Evolutionary conservation across 2,888 invertebrate genomes (phyloP).

Genomic region (Ornithoptera priamus): DNA sequence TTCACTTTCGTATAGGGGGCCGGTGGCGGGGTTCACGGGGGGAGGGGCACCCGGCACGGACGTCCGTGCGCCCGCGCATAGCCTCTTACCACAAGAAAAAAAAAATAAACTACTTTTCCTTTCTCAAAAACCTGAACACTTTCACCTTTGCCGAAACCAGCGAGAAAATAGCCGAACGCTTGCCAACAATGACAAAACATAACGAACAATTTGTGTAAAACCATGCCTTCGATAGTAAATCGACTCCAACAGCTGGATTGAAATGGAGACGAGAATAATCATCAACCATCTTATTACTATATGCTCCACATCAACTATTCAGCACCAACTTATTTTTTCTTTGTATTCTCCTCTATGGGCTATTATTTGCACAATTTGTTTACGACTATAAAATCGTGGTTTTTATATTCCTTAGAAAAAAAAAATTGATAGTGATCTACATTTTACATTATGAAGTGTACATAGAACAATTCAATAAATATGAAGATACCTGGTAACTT

Average conservation of each 20-base stretch:
- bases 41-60: constrained; percentile 31
- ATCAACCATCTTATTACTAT: neutral
- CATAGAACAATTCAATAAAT: too few species aligned
- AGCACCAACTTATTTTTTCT: neutral
- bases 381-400: too few species aligned
- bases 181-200: constrained; percentile 15
- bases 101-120: constrained; percentile 77
- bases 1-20: constrained; percentile 63
- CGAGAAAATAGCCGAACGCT: constrained; percentile 49
- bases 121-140: constrained; percentile 75
- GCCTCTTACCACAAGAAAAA: constrained; percentile 58
- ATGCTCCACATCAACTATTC: neutral
- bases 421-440: too few species aligned
- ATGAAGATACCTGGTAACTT: too few species aligned
- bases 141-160: constrained; percentile 70
- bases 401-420: too few species aligned
- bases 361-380: too few species aligned
- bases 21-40: constrained; percentile 31
- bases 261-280: neutral
- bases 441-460: too few species aligned
- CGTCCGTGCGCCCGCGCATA: constrained; percentile 62
- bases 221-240: constrained; percentile 2
- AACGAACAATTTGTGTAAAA: constrained; percentile 7
- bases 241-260: neutral
- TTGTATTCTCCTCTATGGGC: neutral